These are phyloP conservation scores for Romanogobio albipinnatus DNA, from an alignment of 2,113 vertebrate species.

Conservation along the genomic window DNA sequence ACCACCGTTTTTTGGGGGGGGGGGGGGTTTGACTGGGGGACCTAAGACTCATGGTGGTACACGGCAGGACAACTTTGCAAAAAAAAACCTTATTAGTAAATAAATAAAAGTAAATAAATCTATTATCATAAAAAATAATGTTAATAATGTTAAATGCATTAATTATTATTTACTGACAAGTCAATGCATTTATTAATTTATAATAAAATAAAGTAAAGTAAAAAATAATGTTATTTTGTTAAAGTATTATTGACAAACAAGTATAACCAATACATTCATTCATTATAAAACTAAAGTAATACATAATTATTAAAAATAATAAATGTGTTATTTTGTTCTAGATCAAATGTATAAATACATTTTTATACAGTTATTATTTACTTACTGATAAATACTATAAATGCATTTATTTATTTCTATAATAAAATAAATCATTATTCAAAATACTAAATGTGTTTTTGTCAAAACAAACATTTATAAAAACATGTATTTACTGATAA, in stretches of 20 bases:
- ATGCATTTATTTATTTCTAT: not conserved
- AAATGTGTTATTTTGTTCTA: not conserved
- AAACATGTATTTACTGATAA: not conserved
- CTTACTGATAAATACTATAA: not conserved
- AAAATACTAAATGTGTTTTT: not conserved
- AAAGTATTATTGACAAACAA: not conserved
- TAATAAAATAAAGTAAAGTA: too few relatives aligned
- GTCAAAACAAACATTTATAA: not conserved
- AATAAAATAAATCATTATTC: not conserved
- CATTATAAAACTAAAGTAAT: not conserved
- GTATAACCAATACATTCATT: not conserved
- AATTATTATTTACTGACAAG: not conserved
- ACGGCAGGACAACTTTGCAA: too few relatives aligned
- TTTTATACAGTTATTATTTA: not conserved
- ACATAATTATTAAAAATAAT: too few relatives aligned
- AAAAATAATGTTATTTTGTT: too few relatives aligned
- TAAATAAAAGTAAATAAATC: not conserved
- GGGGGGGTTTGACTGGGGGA: too few relatives aligned
- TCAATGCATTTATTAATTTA: not conserved
- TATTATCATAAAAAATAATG: too few relatives aligned
- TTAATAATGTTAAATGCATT: too few relatives aligned
- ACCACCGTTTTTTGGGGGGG: too few relatives aligned
- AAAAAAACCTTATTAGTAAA: not conserved
- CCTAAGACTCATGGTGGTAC: too few relatives aligned
- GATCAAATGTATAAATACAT: not conserved